phyloP scores from a whole-genome alignment of 2,888 invertebrate species.

The Caenorhabditis doughertyi region DNA sequence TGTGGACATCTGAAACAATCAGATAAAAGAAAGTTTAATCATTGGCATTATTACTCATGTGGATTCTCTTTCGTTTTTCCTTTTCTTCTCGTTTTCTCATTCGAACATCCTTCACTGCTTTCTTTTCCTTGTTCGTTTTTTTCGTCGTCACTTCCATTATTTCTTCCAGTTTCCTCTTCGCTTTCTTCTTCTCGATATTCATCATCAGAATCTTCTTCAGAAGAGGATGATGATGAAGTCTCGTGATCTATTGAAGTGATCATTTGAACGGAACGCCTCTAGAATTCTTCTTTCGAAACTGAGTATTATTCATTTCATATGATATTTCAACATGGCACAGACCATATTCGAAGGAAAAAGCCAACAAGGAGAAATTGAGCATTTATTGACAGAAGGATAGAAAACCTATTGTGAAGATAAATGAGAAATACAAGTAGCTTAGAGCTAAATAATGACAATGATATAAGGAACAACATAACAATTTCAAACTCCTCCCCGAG shows the following conservation, averaged over 20 bases:
- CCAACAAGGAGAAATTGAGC: neutral
- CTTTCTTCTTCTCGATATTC: constrained; percentile 30
- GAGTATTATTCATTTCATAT: neutral
- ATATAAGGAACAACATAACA: neutral
- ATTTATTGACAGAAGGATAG: neutral
- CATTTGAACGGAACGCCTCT: neutral
- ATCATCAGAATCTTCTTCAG: constrained; percentile 41
- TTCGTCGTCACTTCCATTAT: constrained; percentile 4
- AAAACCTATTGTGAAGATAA: neutral
- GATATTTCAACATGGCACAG: neutral
- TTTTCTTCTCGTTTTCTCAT: constrained; percentile 1
- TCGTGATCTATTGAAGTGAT: constrained; percentile 5
- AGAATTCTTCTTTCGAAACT: neutral
- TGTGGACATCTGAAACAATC: constrained; percentile 28
- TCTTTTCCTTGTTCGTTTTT: neutral
- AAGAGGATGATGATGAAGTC: constrained; percentile 38
- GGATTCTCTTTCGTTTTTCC: constrained; percentile 1
- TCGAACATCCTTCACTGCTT: neutral
- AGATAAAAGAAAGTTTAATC: neutral
- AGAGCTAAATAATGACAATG: neutral
- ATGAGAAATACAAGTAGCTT: neutral
- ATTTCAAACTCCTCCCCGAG: neutral
- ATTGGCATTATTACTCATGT: neutral
- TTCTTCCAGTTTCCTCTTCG: neutral
- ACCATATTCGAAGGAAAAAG: neutral